These are phyloP conservation scores for Drosophila navojoa DNA, from an alignment of 1,140 invertebrate species.

Conservation along the genomic window DNA sequence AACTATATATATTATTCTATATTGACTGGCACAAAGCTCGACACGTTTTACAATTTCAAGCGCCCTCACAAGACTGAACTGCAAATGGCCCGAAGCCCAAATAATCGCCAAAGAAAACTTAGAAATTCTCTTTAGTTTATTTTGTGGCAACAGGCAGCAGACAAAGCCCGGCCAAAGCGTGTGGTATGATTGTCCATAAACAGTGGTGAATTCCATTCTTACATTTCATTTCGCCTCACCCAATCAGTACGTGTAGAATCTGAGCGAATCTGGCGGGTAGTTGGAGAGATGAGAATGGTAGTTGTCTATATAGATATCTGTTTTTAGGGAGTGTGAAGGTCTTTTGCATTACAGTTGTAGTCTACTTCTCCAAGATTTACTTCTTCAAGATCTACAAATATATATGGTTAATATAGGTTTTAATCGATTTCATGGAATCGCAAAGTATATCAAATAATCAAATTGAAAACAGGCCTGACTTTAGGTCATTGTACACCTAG, in stretches of 20 bases:
- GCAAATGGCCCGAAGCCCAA: slow-evolving; percentile 41
- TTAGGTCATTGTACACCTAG: too few relatives aligned
- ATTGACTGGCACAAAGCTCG: slow-evolving; percentile 17
- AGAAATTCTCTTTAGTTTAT: slow-evolving; percentile 67
- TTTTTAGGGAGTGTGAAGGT: not conserved
- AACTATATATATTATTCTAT: slow-evolving; percentile 6
- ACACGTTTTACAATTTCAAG: slow-evolving; percentile 58
- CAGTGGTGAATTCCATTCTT: slow-evolving; percentile 30
- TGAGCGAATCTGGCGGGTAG: slow-evolving; percentile 32
- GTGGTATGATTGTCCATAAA: slow-evolving; percentile 51
- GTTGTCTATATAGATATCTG: not conserved
- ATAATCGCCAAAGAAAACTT: slow-evolving; percentile 77
- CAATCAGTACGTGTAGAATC: slow-evolving; percentile 17
- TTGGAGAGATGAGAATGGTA: not conserved
- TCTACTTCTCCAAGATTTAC: too few relatives aligned
- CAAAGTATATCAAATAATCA: too few relatives aligned
- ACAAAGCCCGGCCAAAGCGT: slow-evolving; percentile 41
- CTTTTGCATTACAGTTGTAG: too few relatives aligned
- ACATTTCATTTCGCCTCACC: not conserved
- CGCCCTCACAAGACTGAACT: slow-evolving; percentile 62
- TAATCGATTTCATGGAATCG: too few relatives aligned
- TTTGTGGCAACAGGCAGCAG: slow-evolving; percentile 51
- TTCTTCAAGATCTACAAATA: too few relatives aligned
- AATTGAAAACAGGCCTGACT: too few relatives aligned
- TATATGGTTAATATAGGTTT: too few relatives aligned